phyloP scores from a whole-genome alignment of 1,140 invertebrate genomes.

The Eueides isabella region DNA sequence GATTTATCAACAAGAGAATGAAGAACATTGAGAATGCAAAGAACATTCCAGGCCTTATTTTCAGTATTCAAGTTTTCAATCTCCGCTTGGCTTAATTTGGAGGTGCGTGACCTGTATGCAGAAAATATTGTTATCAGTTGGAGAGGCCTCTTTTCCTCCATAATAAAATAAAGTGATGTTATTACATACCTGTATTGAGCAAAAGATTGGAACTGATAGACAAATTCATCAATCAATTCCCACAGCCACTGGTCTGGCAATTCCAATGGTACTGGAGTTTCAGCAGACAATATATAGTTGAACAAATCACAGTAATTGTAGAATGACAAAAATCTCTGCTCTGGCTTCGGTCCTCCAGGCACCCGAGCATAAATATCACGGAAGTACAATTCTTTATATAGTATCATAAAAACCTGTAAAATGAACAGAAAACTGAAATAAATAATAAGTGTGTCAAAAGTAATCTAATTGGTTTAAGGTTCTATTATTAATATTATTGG shows the following conservation, averaged over 20 bases:
- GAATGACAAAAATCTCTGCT: slow-evolving; percentile 97
- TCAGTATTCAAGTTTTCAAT: slow-evolving; percentile 91
- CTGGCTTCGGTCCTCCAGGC: slow-evolving; percentile 92
- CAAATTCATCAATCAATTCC: slow-evolving; percentile 99
- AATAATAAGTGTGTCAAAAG: too few relatives aligned
- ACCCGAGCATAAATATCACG: slow-evolving; percentile 97
- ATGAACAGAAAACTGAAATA: too few relatives aligned
- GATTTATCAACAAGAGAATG: slow-evolving; percentile 99
- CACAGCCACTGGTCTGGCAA: slow-evolving; percentile 99
- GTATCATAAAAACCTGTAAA: slow-evolving; percentile 90
- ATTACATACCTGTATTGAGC: slow-evolving; percentile 89
- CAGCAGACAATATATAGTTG: slow-evolving; percentile 96
- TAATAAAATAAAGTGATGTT: too few relatives aligned
- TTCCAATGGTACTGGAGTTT: slow-evolving; percentile 94
- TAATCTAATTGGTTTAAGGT: too few relatives aligned
- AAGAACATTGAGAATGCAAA: slow-evolving; percentile 98
- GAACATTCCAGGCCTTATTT: slow-evolving; percentile 98
- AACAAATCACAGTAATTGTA: slow-evolving; percentile 99
- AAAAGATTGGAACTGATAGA: slow-evolving; percentile 98
- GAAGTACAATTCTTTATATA: slow-evolving; percentile 99
- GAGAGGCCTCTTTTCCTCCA: too few relatives aligned
- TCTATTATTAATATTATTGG: too few relatives aligned
- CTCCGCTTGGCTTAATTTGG: slow-evolving; percentile 93
- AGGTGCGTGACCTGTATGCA: slow-evolving; percentile 87
- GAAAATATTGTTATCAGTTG: too few relatives aligned